Evolutionary conservation across 2,113 vertebrate genomes (phyloP).

Genomic region (Hippopotamus amphibius): DNA sequence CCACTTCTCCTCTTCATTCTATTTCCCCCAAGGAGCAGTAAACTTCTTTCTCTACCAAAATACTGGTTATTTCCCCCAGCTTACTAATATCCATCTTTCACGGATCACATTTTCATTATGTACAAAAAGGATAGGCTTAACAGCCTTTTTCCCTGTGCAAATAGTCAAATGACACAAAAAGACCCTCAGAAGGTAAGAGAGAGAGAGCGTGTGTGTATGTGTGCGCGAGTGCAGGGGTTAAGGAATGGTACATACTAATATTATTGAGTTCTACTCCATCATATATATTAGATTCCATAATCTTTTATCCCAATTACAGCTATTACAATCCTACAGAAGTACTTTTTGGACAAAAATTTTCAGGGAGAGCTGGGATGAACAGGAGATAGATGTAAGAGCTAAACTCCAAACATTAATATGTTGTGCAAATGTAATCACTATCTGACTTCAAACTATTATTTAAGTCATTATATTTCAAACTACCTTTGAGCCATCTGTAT

Average conservation of each 20-base stretch:
- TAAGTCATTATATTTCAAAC: not conserved
- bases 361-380: fast-evolving
- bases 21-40: not conserved
- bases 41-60: not conserved
- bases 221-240: not conserved
- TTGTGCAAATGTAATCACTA: not conserved
- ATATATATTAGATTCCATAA: not conserved
- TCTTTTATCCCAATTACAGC: not conserved
- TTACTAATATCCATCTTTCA: not conserved
- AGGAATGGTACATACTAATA: not conserved
- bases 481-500: not conserved
- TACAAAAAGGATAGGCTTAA: not conserved
- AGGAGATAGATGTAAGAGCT: not conserved
- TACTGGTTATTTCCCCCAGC: not conserved
- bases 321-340: not conserved
- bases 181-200: not conserved
- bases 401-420: not conserved
- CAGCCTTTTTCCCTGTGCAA: not conserved
- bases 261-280: not conserved
- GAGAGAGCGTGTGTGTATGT: not conserved
- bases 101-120: not conserved
- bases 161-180: not conserved
- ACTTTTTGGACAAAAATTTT: not conserved
- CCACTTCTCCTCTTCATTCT: not conserved
- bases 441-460: not conserved